These are phyloP conservation scores for Drosophila albomicans DNA, from an alignment of 1,140 invertebrate species.

Conservation along the genomic window DNA sequence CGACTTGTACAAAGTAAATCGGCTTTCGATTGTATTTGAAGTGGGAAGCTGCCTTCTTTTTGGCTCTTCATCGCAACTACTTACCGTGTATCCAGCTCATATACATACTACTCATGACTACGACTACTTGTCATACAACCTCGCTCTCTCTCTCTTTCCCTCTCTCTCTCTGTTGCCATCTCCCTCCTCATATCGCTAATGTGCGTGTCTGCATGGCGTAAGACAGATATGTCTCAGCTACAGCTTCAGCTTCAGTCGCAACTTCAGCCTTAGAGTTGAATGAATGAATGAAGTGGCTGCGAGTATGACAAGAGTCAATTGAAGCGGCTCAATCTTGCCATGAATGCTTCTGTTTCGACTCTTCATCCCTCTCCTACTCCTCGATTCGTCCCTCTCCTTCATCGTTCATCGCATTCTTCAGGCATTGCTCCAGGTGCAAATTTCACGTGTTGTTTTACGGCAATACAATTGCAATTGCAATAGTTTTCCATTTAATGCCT, in stretches of 20 bases:
- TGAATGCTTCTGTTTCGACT: conserved; percentile 10
- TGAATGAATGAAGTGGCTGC: conserved; percentile 32
- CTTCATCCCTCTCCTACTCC: too few species aligned
- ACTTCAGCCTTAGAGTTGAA: background rate
- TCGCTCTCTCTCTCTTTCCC: background rate
- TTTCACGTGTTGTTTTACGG: background rate
- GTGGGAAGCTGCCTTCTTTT: conserved; percentile 20
- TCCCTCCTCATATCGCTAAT: conserved; percentile 30
- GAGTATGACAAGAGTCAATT: conserved; percentile 51
- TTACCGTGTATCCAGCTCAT: conserved; percentile 12
- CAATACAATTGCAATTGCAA: conserved; percentile 1
- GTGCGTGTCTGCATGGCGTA: conserved; percentile 32
- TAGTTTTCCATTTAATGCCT: background rate
- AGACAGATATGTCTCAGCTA: conserved; percentile 21
- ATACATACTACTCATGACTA: conserved; percentile 5
- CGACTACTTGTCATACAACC: background rate
- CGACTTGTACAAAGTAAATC: conserved; percentile 70
- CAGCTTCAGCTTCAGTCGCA: background rate
- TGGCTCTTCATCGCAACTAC: conserved; percentile 10
- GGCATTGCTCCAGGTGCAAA: background rate
- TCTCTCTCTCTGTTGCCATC: background rate
- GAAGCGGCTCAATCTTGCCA: conserved; percentile 25
- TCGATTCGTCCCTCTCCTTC: background rate
- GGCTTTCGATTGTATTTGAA: conserved; percentile 70
- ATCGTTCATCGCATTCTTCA: too few species aligned